Evolutionary conservation across 2,888 invertebrate genomes (phyloP), one percentile per base, ranked within the genome.

Genomic region (Catonia carolina): DNA sequence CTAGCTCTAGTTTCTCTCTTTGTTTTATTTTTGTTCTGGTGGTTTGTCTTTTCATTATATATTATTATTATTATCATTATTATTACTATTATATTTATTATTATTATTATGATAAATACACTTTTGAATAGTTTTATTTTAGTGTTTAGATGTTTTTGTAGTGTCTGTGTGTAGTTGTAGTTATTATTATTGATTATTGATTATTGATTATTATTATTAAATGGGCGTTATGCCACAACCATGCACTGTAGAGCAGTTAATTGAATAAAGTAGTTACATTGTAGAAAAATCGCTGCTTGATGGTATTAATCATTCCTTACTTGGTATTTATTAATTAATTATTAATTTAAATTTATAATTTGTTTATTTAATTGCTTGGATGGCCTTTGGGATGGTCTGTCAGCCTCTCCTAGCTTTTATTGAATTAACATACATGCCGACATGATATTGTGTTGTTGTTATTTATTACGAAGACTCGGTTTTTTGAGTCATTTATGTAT

Each of bases 231-330:
- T 61, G 58, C 58, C 56, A 58, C 59, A 58, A 61, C 63, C 61
- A 62, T 75, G 75, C 75, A 75, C 75, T 76, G 75, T 75, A 74
- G 73, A 74, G 74, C 73, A 72, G 73, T 75, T 75, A 71, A 71
- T 49, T 61, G 70, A 75, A 76, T 76, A 76, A 76, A 76, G 75
- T 76, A 76, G 76, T 74, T 75, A 74, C 72, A 73, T 72, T 74
- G 75, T 75, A 75, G 75, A 71, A 61, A 52, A 56, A 56, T 70
- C 71, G 73, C 72, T 73, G 74, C 74, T 74, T 75, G 74, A 70
- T 72, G 48, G 56, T 59, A 27, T 27, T 27, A 27, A 27, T 27
- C 27, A 27, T 27, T 27, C 27, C 27, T 27, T 27, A 55, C 50
- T 55, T 57, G 56, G 55, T 59, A 48, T 47, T 60, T 57, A 55